A percentile compares a stretch with the other conserved stretches of the same genome.
These are phyloP conservation scores for Limosa lapponica DNA, from an alignment of 2,797 vertebrate species.

Conservation along the genomic window DNA sequence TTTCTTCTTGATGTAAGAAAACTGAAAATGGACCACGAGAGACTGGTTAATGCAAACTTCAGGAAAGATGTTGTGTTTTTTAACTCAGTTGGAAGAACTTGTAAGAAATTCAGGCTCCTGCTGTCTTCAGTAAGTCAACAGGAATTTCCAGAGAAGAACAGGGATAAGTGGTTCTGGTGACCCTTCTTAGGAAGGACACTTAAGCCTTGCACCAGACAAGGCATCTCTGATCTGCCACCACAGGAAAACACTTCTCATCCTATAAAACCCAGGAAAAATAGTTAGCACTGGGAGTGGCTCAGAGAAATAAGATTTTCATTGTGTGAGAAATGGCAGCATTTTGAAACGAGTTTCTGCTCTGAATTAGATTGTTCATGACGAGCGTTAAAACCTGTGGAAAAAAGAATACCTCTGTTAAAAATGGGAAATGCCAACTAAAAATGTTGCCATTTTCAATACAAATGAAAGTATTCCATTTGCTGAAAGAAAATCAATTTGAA, in stretches of 20 bases:
- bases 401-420: not conserved
- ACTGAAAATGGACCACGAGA: not conserved
- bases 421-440: not conserved
- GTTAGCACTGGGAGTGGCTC: not conserved
- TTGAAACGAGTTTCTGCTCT: not conserved
- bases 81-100: not conserved
- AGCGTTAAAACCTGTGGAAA: not conserved
- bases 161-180: not conserved
- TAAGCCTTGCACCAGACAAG: not conserved
- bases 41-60: not conserved
- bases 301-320: not conserved
- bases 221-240: not conserved
- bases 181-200: not conserved
- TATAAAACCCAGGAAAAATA: not conserved
- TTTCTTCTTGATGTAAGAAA: not conserved
- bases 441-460: not conserved
- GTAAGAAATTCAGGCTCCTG: not conserved
- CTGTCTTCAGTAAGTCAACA: not conserved
- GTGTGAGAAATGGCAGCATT: not conserved
- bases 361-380: not conserved
- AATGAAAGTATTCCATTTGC: not conserved
- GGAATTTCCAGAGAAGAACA: not conserved
- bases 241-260: not conserved
- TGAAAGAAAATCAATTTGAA: constrained; percentile 12
- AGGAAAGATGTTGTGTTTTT: not conserved